Evolutionary conservation across 1,140 invertebrate species (phyloP), one percentile per base, ranked within the genome.

Genomic region (Onthophagus taurus): DNA sequence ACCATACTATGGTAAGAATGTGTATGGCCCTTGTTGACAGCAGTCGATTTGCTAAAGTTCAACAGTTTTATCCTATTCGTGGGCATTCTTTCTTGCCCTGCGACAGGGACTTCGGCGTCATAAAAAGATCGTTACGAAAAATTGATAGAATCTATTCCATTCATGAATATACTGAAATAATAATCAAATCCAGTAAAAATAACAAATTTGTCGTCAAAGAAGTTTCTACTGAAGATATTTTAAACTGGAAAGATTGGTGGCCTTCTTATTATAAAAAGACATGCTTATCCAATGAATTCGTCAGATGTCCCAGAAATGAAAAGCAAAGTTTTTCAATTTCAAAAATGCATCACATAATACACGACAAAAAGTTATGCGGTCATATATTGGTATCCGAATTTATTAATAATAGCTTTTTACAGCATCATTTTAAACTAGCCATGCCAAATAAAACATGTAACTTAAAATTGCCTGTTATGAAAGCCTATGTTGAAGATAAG

Each of bases 1-100:
- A 49, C 35, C 46, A 46, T 29, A 41, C 31, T 9, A 13, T 46
- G 11, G 17, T 20, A 23, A 17, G 42, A 14, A 4, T 60, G 18
- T 24, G 17, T 16, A 14, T 44, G 14, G 42, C 42, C 23, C 30
- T 44, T 9, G 8, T 19, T 19, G 30, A 17, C 12, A 44, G 30
- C 11, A 20, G 21, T 18, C 14, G 42, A 2, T 42, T 42, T 42
- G 6, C 6, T 11, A 42, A 42, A 33, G 20, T 42, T 8, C 20
- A 18, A 11, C 26, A 42, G 14, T 42, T 18, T 16, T 42, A 31
- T 31, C 41, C 41, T 4, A 14, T 39, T 11, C 37, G 37, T 6
- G 35, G 35, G 4, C 35, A 20, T 23, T 19, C 18, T 8, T 41
- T 41, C 30, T 14, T 43, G 6, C 42, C 21, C 18, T 26, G 23